These are phyloP conservation scores for Seriola rivoliana DNA, from an alignment of 2,113 vertebrate species.

Conservation along the genomic window DNA sequence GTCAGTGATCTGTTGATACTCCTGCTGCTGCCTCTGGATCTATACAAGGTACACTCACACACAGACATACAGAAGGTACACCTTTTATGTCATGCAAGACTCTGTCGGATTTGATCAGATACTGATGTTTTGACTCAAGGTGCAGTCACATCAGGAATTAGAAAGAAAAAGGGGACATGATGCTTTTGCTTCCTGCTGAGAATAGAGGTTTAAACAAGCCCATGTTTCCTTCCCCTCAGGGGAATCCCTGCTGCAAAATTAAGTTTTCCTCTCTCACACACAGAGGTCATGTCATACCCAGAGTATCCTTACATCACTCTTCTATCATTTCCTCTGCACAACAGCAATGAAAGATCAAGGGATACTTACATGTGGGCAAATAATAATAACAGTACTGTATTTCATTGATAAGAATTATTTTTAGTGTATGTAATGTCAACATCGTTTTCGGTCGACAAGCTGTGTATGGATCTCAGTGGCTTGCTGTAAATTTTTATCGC, in stretches of 20 bases:
- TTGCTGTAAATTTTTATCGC: too few relatives aligned
- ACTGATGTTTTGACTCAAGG: slow-evolving; percentile 7
- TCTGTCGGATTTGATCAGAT: neutral
- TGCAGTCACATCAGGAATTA: neutral
- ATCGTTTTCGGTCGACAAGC: too few relatives aligned
- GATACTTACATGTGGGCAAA: neutral
- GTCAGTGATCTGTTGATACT: slow-evolving; percentile 85
- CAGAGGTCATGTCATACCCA: neutral
- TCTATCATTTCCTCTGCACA: neutral
- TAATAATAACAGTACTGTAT: neutral
- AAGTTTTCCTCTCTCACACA: slow-evolving; percentile 22
- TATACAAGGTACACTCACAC: slow-evolving; percentile 80
- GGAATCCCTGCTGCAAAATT: slow-evolving; percentile 36
- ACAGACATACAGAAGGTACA: slow-evolving; percentile 49
- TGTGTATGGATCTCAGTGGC: neutral
- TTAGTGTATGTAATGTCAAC: neutral
- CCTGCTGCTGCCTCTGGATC: slow-evolving; percentile 84
- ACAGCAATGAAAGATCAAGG: slow-evolving; percentile 3
- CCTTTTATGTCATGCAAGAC: neutral
- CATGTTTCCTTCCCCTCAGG: slow-evolving; percentile 19
- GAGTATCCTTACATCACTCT: neutral
- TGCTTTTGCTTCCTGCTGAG: neutral
- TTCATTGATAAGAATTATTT: neutral
- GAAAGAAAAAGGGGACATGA: neutral
- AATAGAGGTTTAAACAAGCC: slow-evolving; percentile 10